A percentile compares a stretch with the other conserved stretches of the same genome.
phyloP scores from a whole-genome alignment of 2,113 vertebrate species.

The Alligator sinensis region DNA sequence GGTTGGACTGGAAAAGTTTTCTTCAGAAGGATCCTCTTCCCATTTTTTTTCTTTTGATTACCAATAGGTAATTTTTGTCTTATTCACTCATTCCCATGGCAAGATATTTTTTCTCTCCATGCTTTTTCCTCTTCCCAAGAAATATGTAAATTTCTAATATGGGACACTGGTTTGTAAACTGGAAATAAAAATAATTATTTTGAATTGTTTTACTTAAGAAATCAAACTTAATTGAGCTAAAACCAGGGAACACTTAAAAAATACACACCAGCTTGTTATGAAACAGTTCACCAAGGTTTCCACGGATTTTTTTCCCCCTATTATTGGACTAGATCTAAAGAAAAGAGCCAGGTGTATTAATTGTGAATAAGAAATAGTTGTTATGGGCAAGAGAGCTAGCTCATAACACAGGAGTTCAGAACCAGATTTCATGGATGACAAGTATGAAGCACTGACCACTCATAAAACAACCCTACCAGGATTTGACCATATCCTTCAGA shows the following conservation, averaged over 20 bases:
- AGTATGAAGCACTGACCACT: not conserved
- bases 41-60: not conserved
- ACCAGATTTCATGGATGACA: not conserved
- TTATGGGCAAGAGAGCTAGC: not conserved
- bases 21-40: not conserved
- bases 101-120: not conserved
- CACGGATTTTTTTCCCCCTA: not conserved
- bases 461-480: not conserved
- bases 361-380: not conserved
- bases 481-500: not conserved
- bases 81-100: not conserved
- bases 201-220: slow-evolving; percentile 22
- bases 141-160: not conserved
- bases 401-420: not conserved
- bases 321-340: slow-evolving; percentile 10
- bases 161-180: not conserved
- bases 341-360: slow-evolving; percentile 38
- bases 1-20: not conserved
- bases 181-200: slow-evolving; percentile 4
- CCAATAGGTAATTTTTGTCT: not conserved
- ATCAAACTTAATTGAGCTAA: not conserved
- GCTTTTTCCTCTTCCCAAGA: not conserved
- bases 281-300: not conserved
- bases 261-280: not conserved
- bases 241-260: not conserved